phyloP scores from a whole-genome alignment of 2,113 vertebrate genomes.

The Ciconia boyciana region DNA sequence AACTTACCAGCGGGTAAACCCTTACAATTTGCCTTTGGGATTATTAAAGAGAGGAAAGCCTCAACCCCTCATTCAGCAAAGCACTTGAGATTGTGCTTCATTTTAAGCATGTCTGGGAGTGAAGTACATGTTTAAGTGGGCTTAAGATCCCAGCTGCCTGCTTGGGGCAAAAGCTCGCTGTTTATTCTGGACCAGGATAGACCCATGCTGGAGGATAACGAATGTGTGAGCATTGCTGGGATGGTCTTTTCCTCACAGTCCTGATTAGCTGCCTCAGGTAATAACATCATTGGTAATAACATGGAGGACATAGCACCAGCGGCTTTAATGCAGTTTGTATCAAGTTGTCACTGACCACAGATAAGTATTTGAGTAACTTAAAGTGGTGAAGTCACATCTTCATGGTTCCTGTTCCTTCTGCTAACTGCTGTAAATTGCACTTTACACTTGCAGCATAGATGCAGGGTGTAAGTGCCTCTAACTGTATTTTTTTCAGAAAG shows the following conservation, averaged over 20 bases:
- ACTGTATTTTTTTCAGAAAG: not conserved
- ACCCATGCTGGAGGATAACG: not conserved
- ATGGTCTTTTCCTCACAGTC: not conserved
- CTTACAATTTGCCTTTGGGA: not conserved
- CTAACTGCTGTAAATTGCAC: not conserved
- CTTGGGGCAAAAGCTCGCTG: not conserved
- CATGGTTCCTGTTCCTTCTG: not conserved
- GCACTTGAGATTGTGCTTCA: not conserved
- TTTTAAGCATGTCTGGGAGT: not conserved
- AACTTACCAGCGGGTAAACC: not conserved
- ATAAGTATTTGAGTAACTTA: not conserved
- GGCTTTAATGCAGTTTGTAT: not conserved
- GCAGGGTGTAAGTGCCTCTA: not conserved
- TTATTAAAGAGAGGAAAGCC: not conserved
- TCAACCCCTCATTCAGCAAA: not conserved
- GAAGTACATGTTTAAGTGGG: not conserved
- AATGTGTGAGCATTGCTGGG: not conserved
- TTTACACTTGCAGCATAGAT: not conserved
- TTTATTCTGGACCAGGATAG: not conserved
- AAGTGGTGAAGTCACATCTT: not conserved
- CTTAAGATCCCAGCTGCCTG: not conserved
- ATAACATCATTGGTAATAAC: not conserved
- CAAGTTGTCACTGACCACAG: not conserved
- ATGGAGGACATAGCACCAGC: not conserved
- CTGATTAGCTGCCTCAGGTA: not conserved